phyloP scores from a whole-genome alignment of 2,797 vertebrate genomes.

The Parauchenoglanis ngamensis region DNA sequence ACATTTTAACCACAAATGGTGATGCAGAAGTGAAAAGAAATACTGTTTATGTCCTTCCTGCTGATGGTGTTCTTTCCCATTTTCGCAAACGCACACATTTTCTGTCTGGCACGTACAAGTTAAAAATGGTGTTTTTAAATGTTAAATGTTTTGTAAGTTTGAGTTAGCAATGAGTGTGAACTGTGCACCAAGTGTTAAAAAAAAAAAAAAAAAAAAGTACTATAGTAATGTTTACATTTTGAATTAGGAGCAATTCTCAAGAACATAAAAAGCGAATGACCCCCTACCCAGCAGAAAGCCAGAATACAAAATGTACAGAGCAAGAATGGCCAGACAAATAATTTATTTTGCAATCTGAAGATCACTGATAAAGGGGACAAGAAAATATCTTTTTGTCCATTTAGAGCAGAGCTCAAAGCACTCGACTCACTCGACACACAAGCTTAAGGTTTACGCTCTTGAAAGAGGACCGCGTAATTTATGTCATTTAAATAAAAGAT shows the following conservation, averaged over 20 bases:
- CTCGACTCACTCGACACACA: conserved; percentile 33
- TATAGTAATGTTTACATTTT: background rate
- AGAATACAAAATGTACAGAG: background rate
- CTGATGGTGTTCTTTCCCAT: background rate
- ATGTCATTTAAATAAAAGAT: conserved; percentile 56
- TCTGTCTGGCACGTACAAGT: background rate
- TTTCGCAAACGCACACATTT: background rate
- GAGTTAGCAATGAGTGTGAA: background rate
- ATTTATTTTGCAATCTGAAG: conserved; percentile 70
- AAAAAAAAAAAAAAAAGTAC: background rate
- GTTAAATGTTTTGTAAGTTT: background rate
- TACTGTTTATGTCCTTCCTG: background rate
- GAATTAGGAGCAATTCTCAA: no score
- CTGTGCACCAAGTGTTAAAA: background rate
- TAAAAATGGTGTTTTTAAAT: background rate
- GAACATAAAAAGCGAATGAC: background rate
- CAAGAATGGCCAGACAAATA: conserved; percentile 65
- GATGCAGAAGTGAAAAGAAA: background rate
- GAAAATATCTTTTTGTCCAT: conserved; percentile 47
- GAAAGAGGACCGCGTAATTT: conserved; percentile 37
- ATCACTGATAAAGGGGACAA: conserved; percentile 57
- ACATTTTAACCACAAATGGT: background rate
- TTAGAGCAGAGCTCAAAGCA: conserved; percentile 52
- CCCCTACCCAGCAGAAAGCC: background rate
- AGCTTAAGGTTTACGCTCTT: conserved; percentile 22